These are phyloP conservation scores for Falco berigora DNA, from an alignment of 2,797 vertebrate species.

Conservation along the genomic window DNA sequence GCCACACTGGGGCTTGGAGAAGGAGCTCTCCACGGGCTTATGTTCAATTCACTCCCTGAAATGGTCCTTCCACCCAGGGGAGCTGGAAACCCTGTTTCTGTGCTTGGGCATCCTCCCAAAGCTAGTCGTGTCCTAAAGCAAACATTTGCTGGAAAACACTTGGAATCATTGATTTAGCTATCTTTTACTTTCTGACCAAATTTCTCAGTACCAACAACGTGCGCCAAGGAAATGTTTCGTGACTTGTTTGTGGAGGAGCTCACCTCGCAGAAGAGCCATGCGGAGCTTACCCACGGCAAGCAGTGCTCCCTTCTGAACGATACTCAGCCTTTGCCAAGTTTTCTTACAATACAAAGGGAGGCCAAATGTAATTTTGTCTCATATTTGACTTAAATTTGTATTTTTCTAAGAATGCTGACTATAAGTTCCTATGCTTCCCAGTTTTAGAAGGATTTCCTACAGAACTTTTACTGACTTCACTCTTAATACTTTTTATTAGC, in stretches of 20 bases:
- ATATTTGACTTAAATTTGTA: background rate
- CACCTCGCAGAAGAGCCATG: background rate
- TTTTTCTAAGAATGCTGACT: background rate
- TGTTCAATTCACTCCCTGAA: accelerated
- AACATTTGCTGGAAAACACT: background rate
- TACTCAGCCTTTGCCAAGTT: background rate
- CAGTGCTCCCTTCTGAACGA: background rate
- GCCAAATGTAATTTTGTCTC: background rate
- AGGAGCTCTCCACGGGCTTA: background rate
- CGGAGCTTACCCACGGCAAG: background rate
- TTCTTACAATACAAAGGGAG: background rate
- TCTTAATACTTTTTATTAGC: slow-evolving; percentile 23
- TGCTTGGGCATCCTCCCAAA: background rate
- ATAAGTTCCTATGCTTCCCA: background rate
- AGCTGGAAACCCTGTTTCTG: background rate
- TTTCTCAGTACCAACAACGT: background rate
- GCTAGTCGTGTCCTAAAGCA: background rate
- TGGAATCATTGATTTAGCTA: background rate
- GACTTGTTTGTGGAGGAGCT: background rate
- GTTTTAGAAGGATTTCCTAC: slow-evolving; percentile 28
- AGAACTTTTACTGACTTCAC: slow-evolving; percentile 22
- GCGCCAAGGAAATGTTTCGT: background rate
- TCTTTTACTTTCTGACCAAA: background rate
- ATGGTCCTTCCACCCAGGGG: background rate
- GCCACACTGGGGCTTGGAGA: accelerated